Evolutionary conservation across 2,888 invertebrate species (phyloP).

Genomic region (Caenorhabditis wallacei): DNA sequence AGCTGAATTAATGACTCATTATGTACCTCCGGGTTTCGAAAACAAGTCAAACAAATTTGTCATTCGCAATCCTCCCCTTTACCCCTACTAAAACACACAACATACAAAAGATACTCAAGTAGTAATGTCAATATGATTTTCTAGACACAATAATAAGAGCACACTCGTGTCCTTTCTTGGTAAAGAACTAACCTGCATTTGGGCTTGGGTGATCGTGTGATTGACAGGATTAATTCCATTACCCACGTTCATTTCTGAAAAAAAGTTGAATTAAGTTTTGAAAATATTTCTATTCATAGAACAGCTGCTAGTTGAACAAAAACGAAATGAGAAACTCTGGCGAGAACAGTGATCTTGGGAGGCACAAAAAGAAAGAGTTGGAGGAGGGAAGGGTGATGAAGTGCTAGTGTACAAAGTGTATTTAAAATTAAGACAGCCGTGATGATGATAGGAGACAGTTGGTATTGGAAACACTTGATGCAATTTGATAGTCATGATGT

Average conservation of each 20-base stretch:
- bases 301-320: constrained; percentile 29
- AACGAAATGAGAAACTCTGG: constrained; percentile 19
- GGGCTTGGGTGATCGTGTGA: constrained; percentile 30
- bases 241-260: constrained; percentile 67
- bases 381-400: not conserved
- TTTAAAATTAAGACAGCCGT: constrained; percentile 9
- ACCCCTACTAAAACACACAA: not conserved
- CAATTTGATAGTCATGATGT: constrained; percentile 62
- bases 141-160: constrained; percentile 45
- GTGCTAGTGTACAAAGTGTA: constrained; percentile 55
- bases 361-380: constrained; percentile 20
- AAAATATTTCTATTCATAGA: not conserved
- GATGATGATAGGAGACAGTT: constrained; percentile 41
- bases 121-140: constrained; percentile 56
- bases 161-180: not conserved
- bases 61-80: constrained; percentile 9
- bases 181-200: constrained; percentile 49
- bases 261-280: not conserved
- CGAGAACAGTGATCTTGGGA: constrained; percentile 19
- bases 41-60: constrained; percentile 57
- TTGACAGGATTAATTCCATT: constrained; percentile 39
- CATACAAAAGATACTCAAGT: constrained; percentile 50
- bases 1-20: constrained; percentile 28
- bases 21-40: constrained; percentile 42
- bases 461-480: constrained; percentile 60